Evolutionary conservation across 2,113 vertebrate genomes (phyloP), one percentile per base, ranked within the genome.

Genomic region (Zosterops lateralis): DNA sequence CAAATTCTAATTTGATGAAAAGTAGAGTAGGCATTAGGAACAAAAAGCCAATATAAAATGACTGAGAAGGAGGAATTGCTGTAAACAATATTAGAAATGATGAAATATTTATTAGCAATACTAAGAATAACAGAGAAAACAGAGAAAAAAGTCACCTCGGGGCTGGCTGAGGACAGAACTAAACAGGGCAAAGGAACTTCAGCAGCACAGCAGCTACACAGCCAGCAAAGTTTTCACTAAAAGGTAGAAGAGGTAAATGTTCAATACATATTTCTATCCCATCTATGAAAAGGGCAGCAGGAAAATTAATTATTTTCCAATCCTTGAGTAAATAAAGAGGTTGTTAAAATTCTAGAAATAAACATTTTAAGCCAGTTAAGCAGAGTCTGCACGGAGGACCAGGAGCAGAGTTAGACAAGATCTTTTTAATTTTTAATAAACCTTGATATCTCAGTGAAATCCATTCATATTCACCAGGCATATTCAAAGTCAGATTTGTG

Each of bases 31-130:
- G 78, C 58, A 85, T 94, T 93, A 91, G 82, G 58, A 91, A 45
- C 17, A 71, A 87, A 92, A 96, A 84, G 18, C 21, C 92, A 84
- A 87, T 89, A 87, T 40, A 78, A 87, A 92, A 86, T 64, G 25
- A 84, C 32, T 84, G 57, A 89, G 71, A 84, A 92, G 36, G 28
- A 74, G 19, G 17, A 92, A 92, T 92, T 90, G 74, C 56, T 93
- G 65, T 84, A 89, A 96, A 89, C 53, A 50, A 82, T 91, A 80
- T 89, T 87, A 92, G 65, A 90, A 92, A 87, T 84, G n/a, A 87
- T 87, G 3, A 92, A 95, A 92, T 93, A 95, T 93, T 92, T 90
- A 95, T 90, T 72, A 89, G 74, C 24, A 90, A 96, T 89, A 45
- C 48, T 79, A 36, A 82, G 65, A 73, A 89, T 54, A 29, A 78